Base-by-base conservation (phyloP, 2,888 invertebrate genomes). In the Torymus texanus region DNA sequence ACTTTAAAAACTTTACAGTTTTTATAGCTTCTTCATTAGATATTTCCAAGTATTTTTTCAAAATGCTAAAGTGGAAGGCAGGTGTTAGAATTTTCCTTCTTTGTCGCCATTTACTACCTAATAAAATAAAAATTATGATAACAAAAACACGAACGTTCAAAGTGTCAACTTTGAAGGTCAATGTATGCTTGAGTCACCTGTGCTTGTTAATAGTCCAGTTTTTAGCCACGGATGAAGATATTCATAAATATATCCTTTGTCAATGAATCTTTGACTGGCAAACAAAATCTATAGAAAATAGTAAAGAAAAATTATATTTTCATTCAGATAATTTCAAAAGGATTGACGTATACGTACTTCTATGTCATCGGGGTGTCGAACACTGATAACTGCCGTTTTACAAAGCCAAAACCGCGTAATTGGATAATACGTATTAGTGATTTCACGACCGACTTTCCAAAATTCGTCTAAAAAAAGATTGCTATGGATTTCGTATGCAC, bases 181-280 rank as follows among this genome's bases (percentile, higher is more conserved):
- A 29, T 29, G 29, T 29, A 29, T 29, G 29, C 29, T 5, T 29
- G 29, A 29, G 2, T 50, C 84, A 90, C 91, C 91, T 83, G 86
- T 85, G 70, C 90, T 90, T 3, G 88, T 87, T 0, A 91, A 85
- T 53, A 91, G 84, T 59, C 92, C 92, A 55, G 89, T 88, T 4
- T 87, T 83, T 0, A 92, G 86, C 92, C 92, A 92, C 0, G 91
- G 90, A 14, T 84, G 81, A 1, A 92, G 81, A 59, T 90, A 88
- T 1, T 84, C 79, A 78, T 92, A 92, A 0, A 90, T 81, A 0
- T 63, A 4, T 50, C 87, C 85, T 85, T 92, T 92, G 2, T 88
- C 85, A 13, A 87, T 89, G 75, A 88, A 85, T 14, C 85, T 88
- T 0, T 85, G 78, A 16, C 87, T 88, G 2, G 87, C 86, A n/a